Percentiles rank a stretch among this genome's conserved stretches.
These are phyloP conservation scores for Pseudococcus viburni DNA, from an alignment of 2,888 invertebrate genomes.

Conservation along the genomic window DNA sequence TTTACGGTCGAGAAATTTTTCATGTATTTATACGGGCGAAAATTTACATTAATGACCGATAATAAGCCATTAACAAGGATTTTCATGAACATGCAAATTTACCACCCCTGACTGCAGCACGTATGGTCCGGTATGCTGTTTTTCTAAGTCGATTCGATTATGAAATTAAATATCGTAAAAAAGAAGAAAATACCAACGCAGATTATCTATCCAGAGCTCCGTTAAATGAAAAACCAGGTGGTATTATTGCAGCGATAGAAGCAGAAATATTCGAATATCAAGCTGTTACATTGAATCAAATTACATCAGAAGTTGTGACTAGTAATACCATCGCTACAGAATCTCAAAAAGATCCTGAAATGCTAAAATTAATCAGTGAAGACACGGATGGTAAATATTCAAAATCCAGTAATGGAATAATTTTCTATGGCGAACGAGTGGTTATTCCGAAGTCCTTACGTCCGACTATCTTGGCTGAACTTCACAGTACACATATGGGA, in stretches of 20 bases:
- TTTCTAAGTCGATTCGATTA: conserved; percentile 9
- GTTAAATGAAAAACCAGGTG: background rate
- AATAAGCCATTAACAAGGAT: conserved; percentile 15
- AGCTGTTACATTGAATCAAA: background rate
- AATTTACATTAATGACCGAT: conserved; percentile 28
- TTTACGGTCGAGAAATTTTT: conserved; percentile 67
- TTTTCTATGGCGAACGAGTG: no score
- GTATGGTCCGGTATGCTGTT: conserved; percentile 28
- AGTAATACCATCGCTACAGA: background rate
- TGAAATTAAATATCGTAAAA: conserved; percentile 39
- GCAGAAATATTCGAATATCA: background rate
- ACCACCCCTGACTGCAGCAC: conserved; percentile 31
- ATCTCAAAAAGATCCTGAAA: background rate
- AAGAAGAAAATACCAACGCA: background rate
- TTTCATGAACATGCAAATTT: conserved; percentile 48
- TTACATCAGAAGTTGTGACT: background rate
- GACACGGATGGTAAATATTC: background rate
- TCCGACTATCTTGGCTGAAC: no score
- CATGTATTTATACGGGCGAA: background rate
- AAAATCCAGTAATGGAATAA: no score
- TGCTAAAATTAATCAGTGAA: background rate
- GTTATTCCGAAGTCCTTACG: no score
- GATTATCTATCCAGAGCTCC: conserved; percentile 59
- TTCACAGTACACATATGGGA: no score
- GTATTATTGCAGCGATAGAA: background rate